Conservation (phyloP, 2,888 invertebrate genomes). For the Herminia tarsipennalis region DNA sequence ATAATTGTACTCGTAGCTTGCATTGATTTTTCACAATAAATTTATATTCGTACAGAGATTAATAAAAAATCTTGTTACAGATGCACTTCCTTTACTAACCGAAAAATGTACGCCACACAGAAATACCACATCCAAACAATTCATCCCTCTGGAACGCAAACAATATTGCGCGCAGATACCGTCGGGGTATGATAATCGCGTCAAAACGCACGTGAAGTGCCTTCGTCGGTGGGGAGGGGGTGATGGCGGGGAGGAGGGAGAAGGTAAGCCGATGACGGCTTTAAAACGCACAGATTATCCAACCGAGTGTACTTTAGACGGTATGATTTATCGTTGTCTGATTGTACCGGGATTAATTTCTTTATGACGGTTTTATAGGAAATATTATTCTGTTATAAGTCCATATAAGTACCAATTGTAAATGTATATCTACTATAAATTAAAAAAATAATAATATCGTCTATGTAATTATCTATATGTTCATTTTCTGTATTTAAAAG, state of each 20-base stretch:
- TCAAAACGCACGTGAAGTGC: constrained; percentile 85
- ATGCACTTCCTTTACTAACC: too few relatives aligned
- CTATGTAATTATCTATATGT: too few relatives aligned
- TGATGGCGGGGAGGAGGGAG: constrained; percentile 28
- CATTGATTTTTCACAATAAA: too few relatives aligned
- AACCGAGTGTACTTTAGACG: constrained; percentile 71
- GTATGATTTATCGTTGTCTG: constrained; percentile 69
- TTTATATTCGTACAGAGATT: too few relatives aligned
- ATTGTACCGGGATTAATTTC: constrained; percentile 46
- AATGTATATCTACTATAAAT: too few relatives aligned
- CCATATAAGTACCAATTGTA: too few relatives aligned
- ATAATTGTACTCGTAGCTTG: too few relatives aligned
- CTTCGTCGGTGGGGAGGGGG: constrained; percentile 45
- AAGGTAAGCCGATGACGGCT: constrained; percentile 79
- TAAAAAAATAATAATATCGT: too few relatives aligned
- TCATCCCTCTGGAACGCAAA: constrained; percentile 52
- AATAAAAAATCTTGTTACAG: too few relatives aligned
- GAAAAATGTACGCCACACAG: too few relatives aligned
- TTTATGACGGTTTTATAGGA: constrained; percentile 26
- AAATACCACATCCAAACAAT: constrained; percentile 47
- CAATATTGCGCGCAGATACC: constrained; percentile 83
- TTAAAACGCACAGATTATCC: constrained; percentile 82
- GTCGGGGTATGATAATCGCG: constrained; percentile 84
- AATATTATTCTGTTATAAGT: background rate
- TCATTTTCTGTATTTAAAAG: too few relatives aligned